Evolutionary conservation across 2,888 invertebrate species (phyloP).

Genomic region (Spatulosminthurus flaviceps): DNA sequence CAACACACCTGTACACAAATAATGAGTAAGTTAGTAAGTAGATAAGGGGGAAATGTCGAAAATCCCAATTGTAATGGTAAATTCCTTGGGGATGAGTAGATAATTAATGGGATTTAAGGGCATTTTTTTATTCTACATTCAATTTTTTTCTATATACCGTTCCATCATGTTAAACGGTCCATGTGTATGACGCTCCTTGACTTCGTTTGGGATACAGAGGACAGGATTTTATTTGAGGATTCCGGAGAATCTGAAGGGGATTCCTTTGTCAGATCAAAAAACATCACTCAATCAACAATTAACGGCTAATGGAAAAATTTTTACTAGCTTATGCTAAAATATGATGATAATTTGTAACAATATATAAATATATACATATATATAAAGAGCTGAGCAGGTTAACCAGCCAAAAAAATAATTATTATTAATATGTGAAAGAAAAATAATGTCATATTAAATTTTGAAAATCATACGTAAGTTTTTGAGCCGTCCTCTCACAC

Average conservation of each 20-base stretch:
- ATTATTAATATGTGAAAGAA: constrained; percentile 15
- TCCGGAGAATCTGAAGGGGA: too few relatives aligned
- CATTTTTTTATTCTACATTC: constrained; percentile 33
- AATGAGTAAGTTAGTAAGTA: too few relatives aligned
- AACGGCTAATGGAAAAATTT: too few relatives aligned
- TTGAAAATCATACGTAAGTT: constrained; percentile 19
- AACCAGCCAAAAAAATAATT: constrained; percentile 24
- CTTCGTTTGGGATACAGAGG: not conserved
- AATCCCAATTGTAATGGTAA: constrained; percentile 35
- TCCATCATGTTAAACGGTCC: not conserved
- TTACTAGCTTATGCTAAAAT: too few relatives aligned
- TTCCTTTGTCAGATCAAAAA: too few relatives aligned
- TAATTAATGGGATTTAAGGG: constrained; percentile 43
- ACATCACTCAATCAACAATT: too few relatives aligned
- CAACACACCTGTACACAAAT: constrained; percentile 2
- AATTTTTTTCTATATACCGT: not conserved
- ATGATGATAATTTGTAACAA: not conserved
- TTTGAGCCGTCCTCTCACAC: constrained; percentile 37
- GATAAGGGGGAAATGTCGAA: not conserved
- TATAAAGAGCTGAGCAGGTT: not conserved
- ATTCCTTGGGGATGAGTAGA: constrained; percentile 23
- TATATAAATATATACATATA: not conserved
- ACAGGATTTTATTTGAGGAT: too few relatives aligned
- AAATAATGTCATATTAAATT: not conserved
- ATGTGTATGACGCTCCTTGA: constrained; percentile 18